Conservation (phyloP, 2,888 invertebrate species). For the Hartigia nigra region DNA sequence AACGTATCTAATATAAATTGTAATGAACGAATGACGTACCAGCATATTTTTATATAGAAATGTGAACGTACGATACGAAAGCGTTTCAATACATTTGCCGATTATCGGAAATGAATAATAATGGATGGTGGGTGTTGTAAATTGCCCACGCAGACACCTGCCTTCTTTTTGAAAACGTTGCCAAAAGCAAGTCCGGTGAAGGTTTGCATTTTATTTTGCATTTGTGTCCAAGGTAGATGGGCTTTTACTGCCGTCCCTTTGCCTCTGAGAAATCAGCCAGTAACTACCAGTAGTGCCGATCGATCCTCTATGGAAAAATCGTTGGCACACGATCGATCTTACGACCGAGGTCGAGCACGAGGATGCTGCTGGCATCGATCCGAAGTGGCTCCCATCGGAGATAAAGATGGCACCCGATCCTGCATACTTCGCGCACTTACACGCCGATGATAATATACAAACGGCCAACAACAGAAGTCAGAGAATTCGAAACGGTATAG, state of each 20-base stretch:
- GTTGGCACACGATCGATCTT: neutral
- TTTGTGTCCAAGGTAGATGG: conserved; percentile 2
- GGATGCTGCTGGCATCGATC: neutral
- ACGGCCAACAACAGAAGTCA: neutral
- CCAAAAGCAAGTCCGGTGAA: conserved; percentile 57
- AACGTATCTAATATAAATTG: neutral
- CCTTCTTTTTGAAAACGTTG: conserved; percentile 60
- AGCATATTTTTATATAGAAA: neutral
- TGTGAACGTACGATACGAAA: neutral
- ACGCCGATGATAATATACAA: neutral
- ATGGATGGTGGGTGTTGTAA: conserved; percentile 1
- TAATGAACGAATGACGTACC: neutral
- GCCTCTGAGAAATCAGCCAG: neutral
- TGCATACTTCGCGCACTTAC: neutral
- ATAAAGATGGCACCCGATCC: neutral
- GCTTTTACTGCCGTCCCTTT: neutral
- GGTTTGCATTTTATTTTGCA: conserved; percentile 54
- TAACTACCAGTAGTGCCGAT: neutral
- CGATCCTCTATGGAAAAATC: neutral
- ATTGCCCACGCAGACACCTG: conserved; percentile 42
- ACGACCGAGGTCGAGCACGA: neutral
- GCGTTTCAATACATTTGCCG: neutral
- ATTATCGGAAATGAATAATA: neutral
- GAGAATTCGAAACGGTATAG: neutral
- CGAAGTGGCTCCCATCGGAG: neutral